Conservation (phyloP, 2,113 vertebrate genomes). For the Zosterops lateralis region DNA sequence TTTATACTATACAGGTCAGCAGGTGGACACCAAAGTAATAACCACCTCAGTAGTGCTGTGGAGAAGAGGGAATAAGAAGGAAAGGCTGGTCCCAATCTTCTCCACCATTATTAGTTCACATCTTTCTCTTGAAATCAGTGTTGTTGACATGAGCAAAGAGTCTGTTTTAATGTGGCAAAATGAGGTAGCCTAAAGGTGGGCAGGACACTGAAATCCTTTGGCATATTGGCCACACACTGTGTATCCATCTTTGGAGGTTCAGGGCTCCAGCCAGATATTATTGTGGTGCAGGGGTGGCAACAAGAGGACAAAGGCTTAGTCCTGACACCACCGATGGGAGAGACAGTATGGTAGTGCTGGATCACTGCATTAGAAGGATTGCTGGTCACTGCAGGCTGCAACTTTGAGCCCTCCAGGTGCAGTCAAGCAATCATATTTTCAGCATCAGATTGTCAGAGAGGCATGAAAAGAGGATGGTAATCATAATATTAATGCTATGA, state of each 20-base stretch:
- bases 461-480: background rate
- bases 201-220: background rate
- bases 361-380: background rate
- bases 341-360: background rate
- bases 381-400: background rate
- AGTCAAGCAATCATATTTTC: background rate
- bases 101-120: background rate
- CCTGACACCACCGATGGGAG: background rate
- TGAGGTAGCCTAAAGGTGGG: background rate
- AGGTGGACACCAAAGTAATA: background rate
- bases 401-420: background rate
- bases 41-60: background rate
- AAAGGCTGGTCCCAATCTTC: background rate
- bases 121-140: background rate
- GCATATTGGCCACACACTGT: background rate
- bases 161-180: background rate
- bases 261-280: background rate
- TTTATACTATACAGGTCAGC: background rate
- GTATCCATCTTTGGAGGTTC: background rate
- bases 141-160: background rate
- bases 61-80: background rate
- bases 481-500: background rate
- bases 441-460: background rate
- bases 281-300: background rate
- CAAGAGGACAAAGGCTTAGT: background rate